phyloP scores from a whole-genome alignment of 2,113 vertebrate genomes.

The Nothobranchius furzeri region DNA sequence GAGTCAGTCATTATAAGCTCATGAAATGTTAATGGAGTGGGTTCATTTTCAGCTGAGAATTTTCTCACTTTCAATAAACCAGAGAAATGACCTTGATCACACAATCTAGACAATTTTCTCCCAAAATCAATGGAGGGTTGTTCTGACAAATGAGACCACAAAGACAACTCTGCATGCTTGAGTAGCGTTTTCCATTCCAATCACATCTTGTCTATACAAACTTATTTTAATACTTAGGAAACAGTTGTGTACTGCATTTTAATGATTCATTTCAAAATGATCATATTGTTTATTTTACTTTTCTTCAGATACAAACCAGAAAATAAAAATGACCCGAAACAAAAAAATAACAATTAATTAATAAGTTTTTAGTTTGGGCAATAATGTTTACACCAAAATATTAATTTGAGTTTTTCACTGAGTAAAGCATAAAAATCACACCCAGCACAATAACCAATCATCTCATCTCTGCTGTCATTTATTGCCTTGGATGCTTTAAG shows the following conservation, averaged over 20 bases:
- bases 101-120: conserved; percentile 65
- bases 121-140: conserved; percentile 62
- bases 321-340: no score
- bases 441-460: no score
- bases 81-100: conserved; percentile 65
- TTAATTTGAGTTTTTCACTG: no score
- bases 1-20: conserved; percentile 64
- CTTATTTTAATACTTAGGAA: background rate
- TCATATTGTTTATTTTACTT: no score
- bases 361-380: no score
- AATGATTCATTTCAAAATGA: background rate
- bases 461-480: no score
- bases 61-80: conserved; percentile 62
- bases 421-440: no score
- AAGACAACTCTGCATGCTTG: conserved; percentile 40
- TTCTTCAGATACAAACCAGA: no score
- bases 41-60: conserved; percentile 47
- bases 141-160: conserved; percentile 65
- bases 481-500: no score
- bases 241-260: background rate
- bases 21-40: conserved; percentile 68
- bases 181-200: conserved; percentile 46
- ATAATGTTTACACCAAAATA: no score
- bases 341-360: no score
- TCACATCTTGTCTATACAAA: conserved; percentile 11